Percentiles rank a stretch among this genome's conserved stretches.
phyloP scores from a whole-genome alignment of 2,797 vertebrate species.

The Centroberyx gerrardi region DNA sequence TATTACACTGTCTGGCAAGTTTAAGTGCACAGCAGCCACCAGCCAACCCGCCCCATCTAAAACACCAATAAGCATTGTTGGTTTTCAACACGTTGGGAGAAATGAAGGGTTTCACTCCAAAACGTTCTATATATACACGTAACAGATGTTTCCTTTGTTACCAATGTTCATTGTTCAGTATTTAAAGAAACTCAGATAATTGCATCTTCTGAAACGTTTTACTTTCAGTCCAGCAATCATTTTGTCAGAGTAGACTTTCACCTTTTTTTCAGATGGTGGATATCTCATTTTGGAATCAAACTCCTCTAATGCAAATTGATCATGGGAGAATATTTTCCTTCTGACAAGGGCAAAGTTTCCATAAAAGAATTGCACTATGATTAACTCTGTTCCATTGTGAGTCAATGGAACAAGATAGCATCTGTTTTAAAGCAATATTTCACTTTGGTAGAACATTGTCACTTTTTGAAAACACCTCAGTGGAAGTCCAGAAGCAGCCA shows the following conservation, averaged over 20 bases:
- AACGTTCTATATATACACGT: slow-evolving; percentile 37
- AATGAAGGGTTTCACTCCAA: slow-evolving; percentile 56
- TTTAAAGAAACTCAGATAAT: slow-evolving; percentile 57
- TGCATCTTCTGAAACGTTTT: slow-evolving; percentile 12
- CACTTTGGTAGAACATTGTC: slow-evolving; percentile 14
- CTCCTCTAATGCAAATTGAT: slow-evolving; percentile 45
- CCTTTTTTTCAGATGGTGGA: slow-evolving; percentile 36
- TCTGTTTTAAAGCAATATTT: slow-evolving; percentile 15
- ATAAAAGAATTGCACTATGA: slow-evolving; percentile 1
- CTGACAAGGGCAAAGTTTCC: not conserved
- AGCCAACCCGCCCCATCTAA: slow-evolving; percentile 57
- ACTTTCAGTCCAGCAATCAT: slow-evolving; percentile 50
- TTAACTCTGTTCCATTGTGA: slow-evolving; percentile 33
- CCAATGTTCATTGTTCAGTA: slow-evolving; percentile 51
- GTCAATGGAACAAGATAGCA: slow-evolving; percentile 47
- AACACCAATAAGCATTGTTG: slow-evolving; percentile 63
- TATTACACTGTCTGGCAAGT: slow-evolving; percentile 75
- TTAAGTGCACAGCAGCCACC: slow-evolving; percentile 70
- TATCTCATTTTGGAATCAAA: slow-evolving; percentile 40
- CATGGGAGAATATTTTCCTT: slow-evolving; percentile 43
- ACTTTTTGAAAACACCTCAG: slow-evolving; percentile 46
- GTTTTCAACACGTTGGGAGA: slow-evolving; percentile 49
- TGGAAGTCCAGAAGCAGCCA: slow-evolving; percentile 51
- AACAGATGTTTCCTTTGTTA: slow-evolving; percentile 22
- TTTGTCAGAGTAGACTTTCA: slow-evolving; percentile 51